Base-by-base conservation (phyloP, 1,140 invertebrate genomes). In the Psilanteris sp. region DNA sequence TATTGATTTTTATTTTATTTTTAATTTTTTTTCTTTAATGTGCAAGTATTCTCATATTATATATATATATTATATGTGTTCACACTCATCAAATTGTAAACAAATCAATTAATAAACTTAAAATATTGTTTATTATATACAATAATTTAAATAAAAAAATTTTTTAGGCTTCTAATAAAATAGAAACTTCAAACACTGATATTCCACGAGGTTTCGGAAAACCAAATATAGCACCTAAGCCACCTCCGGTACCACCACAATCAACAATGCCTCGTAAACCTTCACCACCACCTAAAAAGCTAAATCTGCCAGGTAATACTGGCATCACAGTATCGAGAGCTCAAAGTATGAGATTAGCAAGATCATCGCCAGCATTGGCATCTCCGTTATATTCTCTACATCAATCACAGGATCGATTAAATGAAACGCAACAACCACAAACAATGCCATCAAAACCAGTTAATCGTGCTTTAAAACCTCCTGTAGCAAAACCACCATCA, bases 311-410 rank as follows among this genome's bases (percentile, higher is more conserved):
- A 9, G 18, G 20, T 8, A 68, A 32, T 9, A 84, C 77, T 2
- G 77, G 82, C 8, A 77, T 68, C 10, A 82, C 81, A 5, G 89
- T 90, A 1, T 88, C 89, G 4, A 84, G 80, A 36, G 89, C 90
- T n/a, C 90, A 90, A 54, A 90, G 90, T 50, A 90, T 91, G 90
- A 78, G 89, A 61, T 61, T 90, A 3, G 88, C 89, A 2, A 77
- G 89, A n/a, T 90, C 90, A 3, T 86, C 89, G 1, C 88, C 89
- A 1, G 88, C 90, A 9, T 52, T 85, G 8, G 79, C 85, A 13
- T 82, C 87, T 13, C 80, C 84, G 1, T 72, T 84, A 4, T 78
- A 87, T 0, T 87, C 88, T 6, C 81, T 90, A 9, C 89, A 90
- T 57, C 89, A 90, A 18, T 91, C 90, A 0, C 89, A 90, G 27